Evolutionary conservation across 2,797 vertebrate species (phyloP), one percentile per base, ranked within the genome.

Genomic region (Novumbra hubbsi): DNA sequence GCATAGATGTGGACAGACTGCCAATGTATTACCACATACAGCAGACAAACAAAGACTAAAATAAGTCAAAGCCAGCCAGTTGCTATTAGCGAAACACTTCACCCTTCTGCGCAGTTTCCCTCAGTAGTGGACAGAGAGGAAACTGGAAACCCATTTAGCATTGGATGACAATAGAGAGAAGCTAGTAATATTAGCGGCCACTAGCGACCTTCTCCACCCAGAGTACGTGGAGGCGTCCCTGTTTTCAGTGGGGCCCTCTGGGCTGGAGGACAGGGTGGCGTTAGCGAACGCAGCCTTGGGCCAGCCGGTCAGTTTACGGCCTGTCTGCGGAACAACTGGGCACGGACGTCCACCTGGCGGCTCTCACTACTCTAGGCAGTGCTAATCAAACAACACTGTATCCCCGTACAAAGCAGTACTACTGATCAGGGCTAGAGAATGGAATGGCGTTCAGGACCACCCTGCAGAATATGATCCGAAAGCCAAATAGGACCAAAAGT

Each of bases 201-300:
- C 32, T 34, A 34, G 2, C 32, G 32, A 34, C 41, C 41, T 12
- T 45, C 41, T 45, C 1, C 6, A 45, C 41, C 6, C 41, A 8
- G 41, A 8, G 41, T 45, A 45, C 6, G 3, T 45, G 6, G 66
- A 80, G 50, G 50, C 62, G 67, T 72, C 52, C 72, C 78, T 75
- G 9, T 83, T 79, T 86, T 84, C 71, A 73, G 76, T 77, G 77
- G 76, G 72, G 73, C 80, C 79, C 76, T 88, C 85, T 84, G 84
- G 87, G 84, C 86, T 85, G 88, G 79, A 84, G 80, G 89, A 87
- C 87, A 87, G 76, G 86, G 82, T 85, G 89, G 84, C 11, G 55
- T 57, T 4, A 21, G 55, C 55, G n/a, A 9, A 57, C 55, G 6
- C n/a, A 57, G 52, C 52, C 52, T 21, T n/a, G n/a, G 5, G 6